Conservation (phyloP, 2,797 vertebrate species). For the Neopelma chrysocephalum region DNA sequence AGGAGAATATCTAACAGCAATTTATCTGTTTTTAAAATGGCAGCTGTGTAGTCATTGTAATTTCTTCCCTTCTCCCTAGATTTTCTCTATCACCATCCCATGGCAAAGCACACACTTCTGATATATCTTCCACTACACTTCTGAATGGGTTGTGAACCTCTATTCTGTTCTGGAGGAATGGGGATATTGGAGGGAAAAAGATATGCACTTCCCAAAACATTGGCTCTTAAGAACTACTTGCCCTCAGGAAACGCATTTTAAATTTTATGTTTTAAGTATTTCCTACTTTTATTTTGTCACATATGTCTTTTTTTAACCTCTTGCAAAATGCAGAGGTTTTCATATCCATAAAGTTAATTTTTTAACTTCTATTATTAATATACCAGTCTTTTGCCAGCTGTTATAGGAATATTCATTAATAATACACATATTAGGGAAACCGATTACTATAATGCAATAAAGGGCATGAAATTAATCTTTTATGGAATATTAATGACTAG, state of each 20-base stretch:
- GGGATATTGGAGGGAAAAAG: neutral
- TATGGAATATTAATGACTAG: neutral
- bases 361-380: neutral
- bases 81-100: neutral
- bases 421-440: neutral
- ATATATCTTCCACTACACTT: neutral
- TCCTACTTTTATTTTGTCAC: neutral
- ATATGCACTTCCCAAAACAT: neutral
- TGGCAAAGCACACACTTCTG: neutral
- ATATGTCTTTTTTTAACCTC: neutral
- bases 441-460: neutral
- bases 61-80: neutral
- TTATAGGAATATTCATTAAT: conserved; percentile 9
- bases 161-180: fast-evolving
- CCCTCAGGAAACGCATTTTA: neutral
- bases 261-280: neutral
- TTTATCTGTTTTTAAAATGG: neutral
- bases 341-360: neutral
- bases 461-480: conserved; percentile 60
- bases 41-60: neutral
- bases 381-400: neutral
- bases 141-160: neutral
- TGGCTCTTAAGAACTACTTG: neutral
- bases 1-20: neutral
- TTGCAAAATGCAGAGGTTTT: neutral